Conservation (phyloP, 1,140 invertebrate genomes). For the Drosophila repletoides region DNA sequence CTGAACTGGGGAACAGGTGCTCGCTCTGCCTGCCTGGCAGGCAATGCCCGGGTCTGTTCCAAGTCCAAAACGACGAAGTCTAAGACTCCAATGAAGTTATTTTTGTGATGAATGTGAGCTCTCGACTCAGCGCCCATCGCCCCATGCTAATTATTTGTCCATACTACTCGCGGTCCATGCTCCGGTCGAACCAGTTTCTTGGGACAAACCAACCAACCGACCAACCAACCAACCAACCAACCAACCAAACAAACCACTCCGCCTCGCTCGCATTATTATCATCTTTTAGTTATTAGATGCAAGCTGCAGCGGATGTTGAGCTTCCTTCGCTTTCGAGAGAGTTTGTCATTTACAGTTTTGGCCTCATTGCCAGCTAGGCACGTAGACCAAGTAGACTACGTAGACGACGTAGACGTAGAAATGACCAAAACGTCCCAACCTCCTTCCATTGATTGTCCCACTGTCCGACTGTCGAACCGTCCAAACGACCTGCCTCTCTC, state of each 20-base stretch:
- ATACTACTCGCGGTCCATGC: not conserved
- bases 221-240: not conserved
- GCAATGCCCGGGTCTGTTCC: conserved; percentile 52
- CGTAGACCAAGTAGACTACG: too few species aligned
- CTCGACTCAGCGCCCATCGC: conserved; percentile 32
- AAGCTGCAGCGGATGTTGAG: conserved; percentile 75
- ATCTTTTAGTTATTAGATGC: conserved; percentile 71
- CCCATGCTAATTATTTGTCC: conserved; percentile 44
- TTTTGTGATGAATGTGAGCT: conserved; percentile 58
- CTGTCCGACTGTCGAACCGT: not conserved
- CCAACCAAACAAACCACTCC: not conserved
- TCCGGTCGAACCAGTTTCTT: conserved; percentile 51
- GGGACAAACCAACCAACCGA: not conserved
- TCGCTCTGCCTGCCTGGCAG: too few species aligned
- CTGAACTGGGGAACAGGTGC: conserved; percentile 69
- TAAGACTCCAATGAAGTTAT: conserved; percentile 50
- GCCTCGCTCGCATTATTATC: conserved; percentile 58
- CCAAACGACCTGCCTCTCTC: conserved; percentile 5
- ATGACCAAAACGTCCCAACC: too few species aligned
- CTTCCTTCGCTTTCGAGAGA: conserved; percentile 55
- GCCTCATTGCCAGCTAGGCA: conserved; percentile 22
- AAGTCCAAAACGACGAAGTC: not conserved
- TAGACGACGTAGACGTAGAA: not conserved
- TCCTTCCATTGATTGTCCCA: too few species aligned
- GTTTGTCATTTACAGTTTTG: conserved; percentile 72